These are phyloP conservation scores for Dinocampus coccinellae DNA, from an alignment of 2,888 invertebrate species.

Conservation along the genomic window DNA sequence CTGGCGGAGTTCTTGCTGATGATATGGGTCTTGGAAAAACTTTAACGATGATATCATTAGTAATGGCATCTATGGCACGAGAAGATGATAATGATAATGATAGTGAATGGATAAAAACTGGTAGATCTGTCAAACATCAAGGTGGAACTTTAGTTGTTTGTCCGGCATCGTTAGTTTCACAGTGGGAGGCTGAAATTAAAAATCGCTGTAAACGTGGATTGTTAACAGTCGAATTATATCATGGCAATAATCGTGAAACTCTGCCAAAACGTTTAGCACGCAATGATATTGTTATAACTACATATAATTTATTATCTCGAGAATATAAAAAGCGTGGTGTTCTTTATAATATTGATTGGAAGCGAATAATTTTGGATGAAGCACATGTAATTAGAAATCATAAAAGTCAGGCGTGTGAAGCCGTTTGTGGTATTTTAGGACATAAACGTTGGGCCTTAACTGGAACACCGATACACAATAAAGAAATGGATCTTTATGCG, in stretches of 20 bases:
- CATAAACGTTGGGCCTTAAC: slow-evolving; percentile 85
- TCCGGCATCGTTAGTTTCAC: slow-evolving; percentile 90
- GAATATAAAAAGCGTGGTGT: slow-evolving; percentile 70
- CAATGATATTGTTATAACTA: slow-evolving; percentile 89
- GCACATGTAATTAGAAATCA: slow-evolving; percentile 93
- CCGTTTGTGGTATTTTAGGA: slow-evolving; percentile 77
- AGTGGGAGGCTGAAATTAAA: slow-evolving; percentile 88
- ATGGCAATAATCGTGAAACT: slow-evolving; percentile 82
- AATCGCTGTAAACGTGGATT: slow-evolving; percentile 75
- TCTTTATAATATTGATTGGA: slow-evolving; percentile 79
- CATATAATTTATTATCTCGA: slow-evolving; percentile 82
- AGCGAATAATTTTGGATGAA: slow-evolving; percentile 91
- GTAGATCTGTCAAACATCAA: slow-evolving; percentile 14
- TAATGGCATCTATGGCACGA: slow-evolving; percentile 68
- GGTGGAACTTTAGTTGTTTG: slow-evolving; percentile 91
- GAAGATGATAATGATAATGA: slow-evolving; percentile 61
- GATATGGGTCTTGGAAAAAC: slow-evolving; percentile 91
- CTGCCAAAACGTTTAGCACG: slow-evolving; percentile 72
- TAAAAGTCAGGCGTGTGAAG: slow-evolving; percentile 81
- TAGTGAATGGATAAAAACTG: slow-evolving; percentile 52
- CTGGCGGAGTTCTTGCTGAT: slow-evolving; percentile 89
- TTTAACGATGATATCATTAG: slow-evolving; percentile 83
- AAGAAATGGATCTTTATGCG: slow-evolving; percentile 86
- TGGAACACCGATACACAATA: slow-evolving; percentile 96
- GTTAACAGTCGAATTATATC: slow-evolving; percentile 78